Conservation (phyloP, 2,888 invertebrate species). For the Caenorhabditis afra region DNA sequence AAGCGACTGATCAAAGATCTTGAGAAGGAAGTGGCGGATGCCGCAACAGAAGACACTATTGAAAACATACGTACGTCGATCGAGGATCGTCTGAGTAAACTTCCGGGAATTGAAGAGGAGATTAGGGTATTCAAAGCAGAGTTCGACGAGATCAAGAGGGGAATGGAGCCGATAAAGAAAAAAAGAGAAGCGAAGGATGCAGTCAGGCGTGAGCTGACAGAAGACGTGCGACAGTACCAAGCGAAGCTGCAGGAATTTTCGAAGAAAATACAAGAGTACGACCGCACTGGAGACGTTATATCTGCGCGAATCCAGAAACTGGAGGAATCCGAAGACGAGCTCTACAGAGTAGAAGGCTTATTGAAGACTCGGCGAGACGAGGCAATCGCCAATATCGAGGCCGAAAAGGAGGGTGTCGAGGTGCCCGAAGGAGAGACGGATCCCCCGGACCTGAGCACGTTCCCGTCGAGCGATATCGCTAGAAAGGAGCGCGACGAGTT, state of each 20-base stretch:
- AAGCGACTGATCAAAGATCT: slow-evolving; percentile 3
- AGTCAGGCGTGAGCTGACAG: slow-evolving; percentile 9
- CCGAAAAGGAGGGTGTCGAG: slow-evolving; percentile 6
- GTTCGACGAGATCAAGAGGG: neutral
- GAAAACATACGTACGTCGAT: slow-evolving; percentile 15
- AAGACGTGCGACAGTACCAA: neutral
- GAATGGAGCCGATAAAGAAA: neutral
- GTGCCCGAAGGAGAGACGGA: slow-evolving; percentile 23
- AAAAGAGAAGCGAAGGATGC: neutral
- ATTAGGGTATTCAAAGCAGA: neutral
- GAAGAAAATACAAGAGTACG: neutral
- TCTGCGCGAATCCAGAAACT: slow-evolving; percentile 8
- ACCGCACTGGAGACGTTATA: slow-evolving; percentile 11
- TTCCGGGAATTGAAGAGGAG: slow-evolving; percentile 16
- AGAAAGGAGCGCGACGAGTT: neutral
- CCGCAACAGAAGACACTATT: slow-evolving; percentile 14
- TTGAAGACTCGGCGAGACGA: slow-evolving; percentile 34
- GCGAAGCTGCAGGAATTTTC: too few species aligned
- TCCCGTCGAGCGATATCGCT: slow-evolving; percentile 32
- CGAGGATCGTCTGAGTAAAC: slow-evolving; percentile 4
- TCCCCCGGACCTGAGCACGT: slow-evolving; percentile 44
- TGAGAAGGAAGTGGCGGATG: slow-evolving; percentile 3
- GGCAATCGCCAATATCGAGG: neutral
- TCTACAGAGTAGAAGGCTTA: slow-evolving; percentile 24
- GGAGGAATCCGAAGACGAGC: neutral